Evolutionary conservation across 2,888 invertebrate species (phyloP).

Genomic region (Unio delphinus): DNA sequence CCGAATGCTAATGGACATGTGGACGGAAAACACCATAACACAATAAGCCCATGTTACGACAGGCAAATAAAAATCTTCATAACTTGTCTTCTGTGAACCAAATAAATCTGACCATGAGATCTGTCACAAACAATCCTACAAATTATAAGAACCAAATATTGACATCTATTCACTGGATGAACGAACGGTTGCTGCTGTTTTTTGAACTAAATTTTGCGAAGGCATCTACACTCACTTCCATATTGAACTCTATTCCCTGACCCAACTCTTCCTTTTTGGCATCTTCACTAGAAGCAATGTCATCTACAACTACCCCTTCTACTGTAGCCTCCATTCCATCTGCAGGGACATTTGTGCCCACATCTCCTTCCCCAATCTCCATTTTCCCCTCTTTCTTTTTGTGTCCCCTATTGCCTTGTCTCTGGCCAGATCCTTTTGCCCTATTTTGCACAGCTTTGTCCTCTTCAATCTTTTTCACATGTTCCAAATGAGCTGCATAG

Average conservation of each 20-base stretch:
- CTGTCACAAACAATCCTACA: no score
- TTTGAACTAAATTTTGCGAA: conserved; percentile 6
- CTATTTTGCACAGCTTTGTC: conserved; percentile 15
- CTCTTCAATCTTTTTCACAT: conserved; percentile 21
- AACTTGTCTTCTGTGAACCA: no score
- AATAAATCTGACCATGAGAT: no score
- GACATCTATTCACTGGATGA: no score
- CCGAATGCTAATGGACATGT: no score
- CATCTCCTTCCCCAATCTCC: conserved; percentile 20
- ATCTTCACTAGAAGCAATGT: neutral
- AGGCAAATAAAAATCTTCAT: no score
- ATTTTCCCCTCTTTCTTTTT: conserved; percentile 11
- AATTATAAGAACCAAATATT: no score
- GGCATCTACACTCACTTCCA: conserved; percentile 46
- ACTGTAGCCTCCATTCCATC: neutral
- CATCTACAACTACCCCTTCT: conserved; percentile 5
- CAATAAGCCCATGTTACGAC: no score
- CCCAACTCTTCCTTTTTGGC: conserved; percentile 4
- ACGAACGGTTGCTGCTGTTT: no score
- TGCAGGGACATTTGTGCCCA: conserved; percentile 17
- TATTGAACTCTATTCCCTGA: conserved; percentile 25
- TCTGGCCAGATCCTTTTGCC: conserved; percentile 14
- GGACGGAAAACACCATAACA: no score
- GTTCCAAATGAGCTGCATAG: conserved; percentile 52
- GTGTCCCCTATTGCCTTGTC: conserved; percentile 13